Base-by-base conservation (phyloP, 2,888 invertebrate genomes). In the Spicauda simplicius region DNA sequence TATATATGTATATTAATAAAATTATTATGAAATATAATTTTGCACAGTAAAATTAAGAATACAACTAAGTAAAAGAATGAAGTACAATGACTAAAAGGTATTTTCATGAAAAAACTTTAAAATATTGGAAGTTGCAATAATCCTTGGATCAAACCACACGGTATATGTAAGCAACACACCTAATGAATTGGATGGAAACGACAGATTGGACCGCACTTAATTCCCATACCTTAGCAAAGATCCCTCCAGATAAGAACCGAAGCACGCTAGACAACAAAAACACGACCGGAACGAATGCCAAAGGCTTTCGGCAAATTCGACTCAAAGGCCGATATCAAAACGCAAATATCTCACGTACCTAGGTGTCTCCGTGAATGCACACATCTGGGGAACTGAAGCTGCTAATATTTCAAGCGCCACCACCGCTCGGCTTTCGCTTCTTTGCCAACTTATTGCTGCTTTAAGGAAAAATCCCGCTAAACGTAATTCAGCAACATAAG, bases 351-450 rank as follows among this genome's bases (percentile, higher is more conserved):
- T 87, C 85, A 87, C 83, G 83, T 83, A 80, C 74, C 75, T 77
- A 81, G 78, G 77, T 81, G 82, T 80, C 83, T 80, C 80, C 81
- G 78, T 86, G 84, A 88, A 88, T 87, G 87, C 90, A 87, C 83
- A 84, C 88, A 87, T 88, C 88, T 87, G 82, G 82, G 77, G 78
- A 71, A 73, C 79, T 78, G 80, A 81, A 82, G 82, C 87, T 87
- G 83, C 90, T 91, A 90, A 92, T 92, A 91, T 91, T 91, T 92
- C 91, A 91, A 86, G 81, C 84, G 87, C 75, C 83, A 85, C 87
- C 86, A 85, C 82, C 82, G 81, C 83, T 82, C 81, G 77, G 80
- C 83, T 83, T 86, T 87, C 81, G 80, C 82, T 84, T 82, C 82
- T 82, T 79, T 80, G 80, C 90, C 73, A 85, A 74, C 37, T 72